Evolutionary conservation across 2,113 vertebrate genomes (phyloP).

Genomic region (Planiliza haematocheilus): DNA sequence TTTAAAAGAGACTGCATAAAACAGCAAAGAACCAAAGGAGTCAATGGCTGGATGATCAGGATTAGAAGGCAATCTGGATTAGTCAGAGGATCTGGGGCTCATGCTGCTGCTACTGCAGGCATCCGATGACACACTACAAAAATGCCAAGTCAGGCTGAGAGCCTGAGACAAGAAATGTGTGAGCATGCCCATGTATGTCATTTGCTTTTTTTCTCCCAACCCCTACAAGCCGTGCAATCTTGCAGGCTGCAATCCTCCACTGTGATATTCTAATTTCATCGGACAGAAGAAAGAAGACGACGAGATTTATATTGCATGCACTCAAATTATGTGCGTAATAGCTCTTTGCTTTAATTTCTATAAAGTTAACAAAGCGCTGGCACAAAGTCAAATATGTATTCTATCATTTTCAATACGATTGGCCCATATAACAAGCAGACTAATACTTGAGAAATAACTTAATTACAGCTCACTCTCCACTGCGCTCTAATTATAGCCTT

Average conservation of each 20-base stretch:
- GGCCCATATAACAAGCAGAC: slow-evolving; percentile 66
- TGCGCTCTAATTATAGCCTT: slow-evolving; percentile 74
- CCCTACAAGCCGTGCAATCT: neutral
- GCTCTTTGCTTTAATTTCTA: slow-evolving; percentile 56
- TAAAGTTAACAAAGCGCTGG: slow-evolving; percentile 59
- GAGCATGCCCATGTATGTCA: neutral
- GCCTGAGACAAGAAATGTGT: slow-evolving; percentile 11
- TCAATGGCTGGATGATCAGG: slow-evolving; percentile 47
- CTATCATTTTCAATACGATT: slow-evolving; percentile 49
- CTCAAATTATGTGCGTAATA: slow-evolving; percentile 50
- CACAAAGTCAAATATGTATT: slow-evolving; percentile 63
- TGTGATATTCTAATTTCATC: slow-evolving; percentile 41
- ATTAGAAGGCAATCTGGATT: slow-evolving; percentile 69
- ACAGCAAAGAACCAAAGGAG: slow-evolving; percentile 27
- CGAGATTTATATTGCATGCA: slow-evolving; percentile 13
- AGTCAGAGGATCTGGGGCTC: slow-evolving; percentile 51
- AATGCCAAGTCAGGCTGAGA: slow-evolving; percentile 57
- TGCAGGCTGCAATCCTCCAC: slow-evolving; percentile 6
- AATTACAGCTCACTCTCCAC: slow-evolving; percentile 74
- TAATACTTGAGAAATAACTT: slow-evolving; percentile 75
- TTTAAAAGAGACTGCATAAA: neutral
- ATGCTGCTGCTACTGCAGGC: slow-evolving; percentile 41
- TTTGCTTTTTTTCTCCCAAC: slow-evolving; percentile 7
- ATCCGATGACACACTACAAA: slow-evolving; percentile 50
- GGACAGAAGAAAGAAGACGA: slow-evolving; percentile 35